Evolutionary conservation across 2,113 vertebrate species (phyloP).

Genomic region (Scolopax mira): DNA sequence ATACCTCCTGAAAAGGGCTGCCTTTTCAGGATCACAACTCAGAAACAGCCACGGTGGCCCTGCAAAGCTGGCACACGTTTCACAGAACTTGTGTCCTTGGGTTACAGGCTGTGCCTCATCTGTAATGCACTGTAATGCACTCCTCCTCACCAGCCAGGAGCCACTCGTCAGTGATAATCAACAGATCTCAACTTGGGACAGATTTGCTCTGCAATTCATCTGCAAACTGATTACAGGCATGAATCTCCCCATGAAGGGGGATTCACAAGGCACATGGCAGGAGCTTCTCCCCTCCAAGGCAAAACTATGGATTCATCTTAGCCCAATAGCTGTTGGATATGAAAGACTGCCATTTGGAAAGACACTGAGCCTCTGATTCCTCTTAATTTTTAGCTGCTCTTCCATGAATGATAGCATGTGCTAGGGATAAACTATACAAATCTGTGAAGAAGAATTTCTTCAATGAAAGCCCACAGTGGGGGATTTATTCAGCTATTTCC

Average conservation of each 20-base stretch:
- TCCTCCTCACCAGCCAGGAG: background rate
- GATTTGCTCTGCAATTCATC: background rate
- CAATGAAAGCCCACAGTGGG: background rate
- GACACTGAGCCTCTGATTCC: background rate
- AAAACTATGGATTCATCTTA: background rate
- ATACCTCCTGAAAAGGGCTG: background rate
- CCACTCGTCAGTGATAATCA: fast-evolving
- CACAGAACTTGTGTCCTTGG: background rate
- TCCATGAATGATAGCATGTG: background rate
- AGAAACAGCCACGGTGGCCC: background rate
- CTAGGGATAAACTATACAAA: background rate
- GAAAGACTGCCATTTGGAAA: background rate
- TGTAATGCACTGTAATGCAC: background rate
- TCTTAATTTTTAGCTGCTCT: background rate
- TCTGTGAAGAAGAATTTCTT: background rate
- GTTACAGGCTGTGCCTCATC: background rate
- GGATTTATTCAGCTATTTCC: background rate
- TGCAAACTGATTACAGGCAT: background rate
- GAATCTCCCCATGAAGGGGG: background rate
- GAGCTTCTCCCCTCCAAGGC: background rate
- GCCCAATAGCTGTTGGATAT: background rate
- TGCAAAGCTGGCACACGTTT: background rate
- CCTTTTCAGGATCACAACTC: background rate
- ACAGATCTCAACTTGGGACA: background rate
- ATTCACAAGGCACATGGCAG: background rate